Evolutionary conservation across 2,888 invertebrate species (phyloP).

Genomic region (Athalia circularis): DNA sequence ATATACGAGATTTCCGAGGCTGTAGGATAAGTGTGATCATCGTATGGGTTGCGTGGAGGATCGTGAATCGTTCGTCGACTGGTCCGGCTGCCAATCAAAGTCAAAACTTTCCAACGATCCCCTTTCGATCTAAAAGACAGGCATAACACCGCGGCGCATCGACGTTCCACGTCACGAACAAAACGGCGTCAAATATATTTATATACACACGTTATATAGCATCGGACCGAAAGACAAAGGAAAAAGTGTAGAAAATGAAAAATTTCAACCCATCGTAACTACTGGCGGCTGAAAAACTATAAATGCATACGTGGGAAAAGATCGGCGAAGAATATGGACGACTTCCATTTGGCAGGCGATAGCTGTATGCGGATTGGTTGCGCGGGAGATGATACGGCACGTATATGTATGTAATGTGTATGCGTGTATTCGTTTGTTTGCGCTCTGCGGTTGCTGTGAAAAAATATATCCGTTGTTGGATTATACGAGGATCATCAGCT

Average conservation of each 20-base stretch:
- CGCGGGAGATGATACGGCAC: no score
- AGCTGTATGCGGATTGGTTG: no score
- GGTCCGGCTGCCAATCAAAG: slow-evolving; percentile 47
- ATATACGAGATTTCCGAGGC: background rate
- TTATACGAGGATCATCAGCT: background rate
- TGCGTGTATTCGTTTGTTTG: no score
- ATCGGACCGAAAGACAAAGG: background rate
- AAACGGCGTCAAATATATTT: slow-evolving; percentile 25
- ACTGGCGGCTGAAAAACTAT: no score
- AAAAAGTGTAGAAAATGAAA: slow-evolving; percentile 35
- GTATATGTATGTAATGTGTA: no score
- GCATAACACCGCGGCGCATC: slow-evolving; percentile 6
- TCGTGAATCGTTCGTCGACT: slow-evolving; percentile 34
- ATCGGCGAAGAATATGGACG: background rate
- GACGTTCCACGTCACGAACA: slow-evolving; percentile 1
- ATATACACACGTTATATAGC: background rate
- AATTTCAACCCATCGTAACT: background rate
- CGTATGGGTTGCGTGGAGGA: slow-evolving; percentile 26
- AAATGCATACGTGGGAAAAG: slow-evolving; percentile 22
- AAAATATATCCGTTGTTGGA: background rate
- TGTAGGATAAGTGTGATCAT: slow-evolving; percentile 26
- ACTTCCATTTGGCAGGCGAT: no score
- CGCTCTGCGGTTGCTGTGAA: no score
- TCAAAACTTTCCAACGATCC: slow-evolving; percentile 40
- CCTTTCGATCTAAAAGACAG: slow-evolving; percentile 34